Evolutionary conservation across 35 echinoderm and acorn worm species (phyloP).

Genomic region (Eucidaris tribuloides): DNA sequence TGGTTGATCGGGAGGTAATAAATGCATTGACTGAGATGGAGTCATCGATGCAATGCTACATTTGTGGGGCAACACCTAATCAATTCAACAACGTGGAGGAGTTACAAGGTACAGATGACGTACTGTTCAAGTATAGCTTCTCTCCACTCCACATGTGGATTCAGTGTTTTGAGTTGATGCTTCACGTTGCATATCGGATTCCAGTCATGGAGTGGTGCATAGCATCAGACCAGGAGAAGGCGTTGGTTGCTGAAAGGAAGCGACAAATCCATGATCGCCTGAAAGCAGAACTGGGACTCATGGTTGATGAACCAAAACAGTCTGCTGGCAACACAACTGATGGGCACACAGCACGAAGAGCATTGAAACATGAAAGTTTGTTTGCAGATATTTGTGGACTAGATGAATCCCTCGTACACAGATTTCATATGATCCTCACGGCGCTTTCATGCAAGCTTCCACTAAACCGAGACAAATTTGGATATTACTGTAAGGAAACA

Average conservation of each 20-base stretch:
- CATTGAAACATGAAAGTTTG: slow-evolving; percentile 27
- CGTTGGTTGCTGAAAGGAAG: slow-evolving; percentile 19
- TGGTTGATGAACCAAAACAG: slow-evolving; percentile 62
- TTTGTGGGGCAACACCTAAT: slow-evolving; percentile 43
- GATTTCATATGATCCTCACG: slow-evolving; percentile 36
- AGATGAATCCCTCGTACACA: slow-evolving; percentile 36
- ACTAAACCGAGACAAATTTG: slow-evolving; percentile 33
- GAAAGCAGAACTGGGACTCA: slow-evolving; percentile 47
- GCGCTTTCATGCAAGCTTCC: slow-evolving; percentile 11
- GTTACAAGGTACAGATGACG: slow-evolving; percentile 1
- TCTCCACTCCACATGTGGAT: slow-evolving; percentile 34
- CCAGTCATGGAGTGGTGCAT: slow-evolving; percentile 25
- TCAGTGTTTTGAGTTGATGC: slow-evolving; percentile 49
- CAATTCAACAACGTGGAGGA: slow-evolving; percentile 36
- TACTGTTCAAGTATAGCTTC: slow-evolving; percentile 17
- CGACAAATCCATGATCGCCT: slow-evolving; percentile 45
- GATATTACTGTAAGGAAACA: slow-evolving; percentile 34
- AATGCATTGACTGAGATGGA: slow-evolving; percentile 47
- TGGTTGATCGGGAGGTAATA: slow-evolving; percentile 57
- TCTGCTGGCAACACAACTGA: slow-evolving; percentile 55
- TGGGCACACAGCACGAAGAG: slow-evolving; percentile 58
- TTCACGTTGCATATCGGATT: slow-evolving; percentile 48
- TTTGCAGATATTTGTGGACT: slow-evolving; percentile 57
- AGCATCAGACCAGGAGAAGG: slow-evolving; percentile 14
- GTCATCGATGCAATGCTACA: slow-evolving; percentile 60